These are phyloP conservation scores for Lichenostomus cassidix DNA, from an alignment of 2,113 vertebrate genomes.

Conservation along the genomic window DNA sequence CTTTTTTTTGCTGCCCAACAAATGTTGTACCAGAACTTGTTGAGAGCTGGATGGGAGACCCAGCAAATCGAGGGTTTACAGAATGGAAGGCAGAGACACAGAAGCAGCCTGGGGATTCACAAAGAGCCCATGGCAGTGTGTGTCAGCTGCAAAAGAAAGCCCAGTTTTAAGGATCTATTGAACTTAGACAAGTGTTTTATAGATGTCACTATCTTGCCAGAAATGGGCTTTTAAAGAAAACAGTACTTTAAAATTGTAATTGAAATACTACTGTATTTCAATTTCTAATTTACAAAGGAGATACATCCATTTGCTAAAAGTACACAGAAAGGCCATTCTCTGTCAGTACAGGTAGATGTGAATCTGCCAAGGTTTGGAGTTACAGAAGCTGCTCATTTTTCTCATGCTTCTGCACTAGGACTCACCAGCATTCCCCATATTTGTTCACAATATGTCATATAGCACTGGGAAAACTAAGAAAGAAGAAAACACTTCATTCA, in stretches of 20 bases:
- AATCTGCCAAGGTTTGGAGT: not conserved
- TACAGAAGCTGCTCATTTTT: not conserved
- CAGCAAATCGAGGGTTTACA: not conserved
- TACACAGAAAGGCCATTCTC: not conserved
- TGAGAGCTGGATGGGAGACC: not conserved
- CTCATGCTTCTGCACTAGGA: not conserved
- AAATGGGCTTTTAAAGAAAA: not conserved
- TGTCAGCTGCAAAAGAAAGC: not conserved
- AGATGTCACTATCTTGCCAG: not conserved
- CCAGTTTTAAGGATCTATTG: not conserved
- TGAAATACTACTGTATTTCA: not conserved
- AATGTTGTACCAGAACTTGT: not conserved
- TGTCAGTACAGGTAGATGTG: not conserved
- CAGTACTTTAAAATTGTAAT: not conserved
- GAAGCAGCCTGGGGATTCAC: not conserved
- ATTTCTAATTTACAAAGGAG: not conserved
- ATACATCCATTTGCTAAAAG: not conserved
- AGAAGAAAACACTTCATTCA: not conserved
- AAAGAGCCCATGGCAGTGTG: not conserved
- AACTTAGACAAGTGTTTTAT: not conserved
- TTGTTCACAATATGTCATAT: not conserved
- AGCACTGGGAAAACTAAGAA: not conserved
- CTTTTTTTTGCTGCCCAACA: not conserved
- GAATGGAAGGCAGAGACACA: not conserved
- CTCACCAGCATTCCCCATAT: not conserved